Base-by-base conservation (phyloP, 2,888 invertebrate species). In the Clivina fossor region DNA sequence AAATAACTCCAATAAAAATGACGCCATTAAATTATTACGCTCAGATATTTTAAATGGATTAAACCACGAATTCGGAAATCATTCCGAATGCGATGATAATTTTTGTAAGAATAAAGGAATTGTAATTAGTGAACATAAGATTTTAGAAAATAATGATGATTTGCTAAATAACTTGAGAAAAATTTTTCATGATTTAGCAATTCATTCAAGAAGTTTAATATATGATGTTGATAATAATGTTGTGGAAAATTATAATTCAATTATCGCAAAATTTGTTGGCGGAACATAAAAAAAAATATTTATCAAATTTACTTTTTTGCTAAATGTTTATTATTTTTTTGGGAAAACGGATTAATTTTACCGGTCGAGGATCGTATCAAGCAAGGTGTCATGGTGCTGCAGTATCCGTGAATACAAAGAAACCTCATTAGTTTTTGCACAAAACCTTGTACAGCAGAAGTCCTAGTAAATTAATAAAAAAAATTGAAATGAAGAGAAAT, bases 201-300 rank as follows among this genome's bases (percentile, higher is more conserved):
- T 16, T 8, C 18, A 19, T 38, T 7, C 38, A 8, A 7, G 38
- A 4, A 38, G 38, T 38, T 19, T 38, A 38, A 38, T 38, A n/a
- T 38, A 38, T 38, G 38, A 38, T 19, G 38, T 38, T 16, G 38
- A 38, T 16, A 38, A 19, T 38, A 38, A 38, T 38, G n/a, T n/a
- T 38, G 38, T 11, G 11, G 19, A 38, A 11, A 7, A 38, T 16
- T 38, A 38, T 11, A 38, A 38, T 38, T 38, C 38, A n/a, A 38
- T 38, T 19, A 11, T 38, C n/a, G 38, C 38, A 16, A 38, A 38
- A 38, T 38, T 38, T 19, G 38, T 38, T 19, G 38, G 38, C 19
- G 38, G 38, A 20, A 38, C 19, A 22, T 38, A 2, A n/a, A n/a
- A n/a, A n/a, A n/a, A n/a, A n/a, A n/a, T n/a, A n/a, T n/a, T n/a